phyloP scores from a whole-genome alignment of 2,113 vertebrate genomes.

The Mesocricetus auratus region DNA sequence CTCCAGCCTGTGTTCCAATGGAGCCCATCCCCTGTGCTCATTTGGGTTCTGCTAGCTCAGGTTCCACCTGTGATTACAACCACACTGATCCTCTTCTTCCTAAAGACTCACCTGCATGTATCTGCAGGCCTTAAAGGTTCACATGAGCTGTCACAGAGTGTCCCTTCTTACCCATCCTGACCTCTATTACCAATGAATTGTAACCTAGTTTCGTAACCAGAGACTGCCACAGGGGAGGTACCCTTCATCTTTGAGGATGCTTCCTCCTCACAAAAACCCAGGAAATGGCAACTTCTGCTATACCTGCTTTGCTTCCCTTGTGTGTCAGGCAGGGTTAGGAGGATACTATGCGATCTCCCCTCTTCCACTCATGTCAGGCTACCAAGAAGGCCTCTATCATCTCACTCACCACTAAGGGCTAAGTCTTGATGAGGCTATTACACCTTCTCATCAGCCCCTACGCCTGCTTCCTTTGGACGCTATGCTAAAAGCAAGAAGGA shows the following conservation, averaged over 20 bases:
- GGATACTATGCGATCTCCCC: accelerated
- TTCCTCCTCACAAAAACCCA: background rate
- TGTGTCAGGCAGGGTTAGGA: too few relatives aligned
- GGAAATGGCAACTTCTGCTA: background rate
- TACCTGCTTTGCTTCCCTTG: accelerated
- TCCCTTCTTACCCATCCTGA: too few relatives aligned
- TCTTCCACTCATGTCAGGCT: background rate
- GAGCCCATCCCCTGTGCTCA: background rate
- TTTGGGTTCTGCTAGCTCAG: background rate
- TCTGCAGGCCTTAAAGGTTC: too few relatives aligned
- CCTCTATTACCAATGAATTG: background rate
- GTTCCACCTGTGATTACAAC: background rate
- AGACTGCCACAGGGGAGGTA: background rate
- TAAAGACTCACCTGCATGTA: background rate
- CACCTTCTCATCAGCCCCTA: background rate
- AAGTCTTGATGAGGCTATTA: background rate
- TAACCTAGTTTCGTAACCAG: background rate
- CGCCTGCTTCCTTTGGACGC: background rate
- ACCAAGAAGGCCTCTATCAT: background rate
- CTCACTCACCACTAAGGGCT: background rate
- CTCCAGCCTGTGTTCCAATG: background rate
- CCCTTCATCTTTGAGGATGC: background rate
- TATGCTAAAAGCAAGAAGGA: background rate
- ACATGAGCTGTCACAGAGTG: accelerated
- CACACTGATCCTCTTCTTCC: accelerated